Percentiles rank a stretch among this genome's conserved stretches.
These are phyloP conservation scores for Arbacia lixula DNA, from an alignment of 53 echinoderm and acorn worm genomes.

Conservation along the genomic window DNA sequence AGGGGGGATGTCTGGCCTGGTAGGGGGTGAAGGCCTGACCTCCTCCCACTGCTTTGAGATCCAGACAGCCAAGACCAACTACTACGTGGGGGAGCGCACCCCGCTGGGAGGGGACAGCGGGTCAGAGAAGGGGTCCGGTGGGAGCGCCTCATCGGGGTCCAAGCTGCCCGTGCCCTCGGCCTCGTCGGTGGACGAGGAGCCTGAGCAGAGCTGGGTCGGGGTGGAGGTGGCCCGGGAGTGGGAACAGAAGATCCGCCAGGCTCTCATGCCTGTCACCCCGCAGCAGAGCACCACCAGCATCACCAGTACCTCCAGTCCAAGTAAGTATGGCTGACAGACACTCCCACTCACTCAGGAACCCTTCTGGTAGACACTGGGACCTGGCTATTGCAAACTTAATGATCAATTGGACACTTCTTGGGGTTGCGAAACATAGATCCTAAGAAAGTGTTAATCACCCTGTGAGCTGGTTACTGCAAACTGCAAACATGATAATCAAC, in stretches of 20 bases:
- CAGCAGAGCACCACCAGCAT: constrained; percentile 88
- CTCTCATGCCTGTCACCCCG: constrained; percentile 97
- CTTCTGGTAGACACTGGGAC: too few species aligned
- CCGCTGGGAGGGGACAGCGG: constrained; percentile 18
- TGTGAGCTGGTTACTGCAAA: too few species aligned
- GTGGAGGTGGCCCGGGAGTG: constrained; percentile 80
- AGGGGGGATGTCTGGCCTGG: neutral
- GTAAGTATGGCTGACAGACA: constrained; percentile 72
- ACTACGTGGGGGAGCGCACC: constrained; percentile 88
- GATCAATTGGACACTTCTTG: too few species aligned
- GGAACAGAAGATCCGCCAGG: constrained; percentile 93
- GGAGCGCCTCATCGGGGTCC: constrained; percentile 31
- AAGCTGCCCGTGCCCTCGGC: constrained; percentile 53
- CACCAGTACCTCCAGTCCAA: constrained; percentile 93
- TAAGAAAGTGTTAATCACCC: too few species aligned
- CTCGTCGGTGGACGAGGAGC: constrained; percentile 60
- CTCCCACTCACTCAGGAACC: too few species aligned
- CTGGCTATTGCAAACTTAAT: too few species aligned
- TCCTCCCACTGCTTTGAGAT: constrained; percentile 94
- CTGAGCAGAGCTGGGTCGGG: constrained; percentile 83
- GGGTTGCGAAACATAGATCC: too few species aligned
- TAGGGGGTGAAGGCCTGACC: constrained; percentile 55
- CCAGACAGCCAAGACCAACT: constrained; percentile 86
- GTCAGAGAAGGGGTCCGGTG: constrained; percentile 47
- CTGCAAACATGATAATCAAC: too few species aligned